Evolutionary conservation across 2,888 invertebrate species (phyloP), one percentile per base, ranked within the genome.

Genomic region (Drosophila quinaria): DNA sequence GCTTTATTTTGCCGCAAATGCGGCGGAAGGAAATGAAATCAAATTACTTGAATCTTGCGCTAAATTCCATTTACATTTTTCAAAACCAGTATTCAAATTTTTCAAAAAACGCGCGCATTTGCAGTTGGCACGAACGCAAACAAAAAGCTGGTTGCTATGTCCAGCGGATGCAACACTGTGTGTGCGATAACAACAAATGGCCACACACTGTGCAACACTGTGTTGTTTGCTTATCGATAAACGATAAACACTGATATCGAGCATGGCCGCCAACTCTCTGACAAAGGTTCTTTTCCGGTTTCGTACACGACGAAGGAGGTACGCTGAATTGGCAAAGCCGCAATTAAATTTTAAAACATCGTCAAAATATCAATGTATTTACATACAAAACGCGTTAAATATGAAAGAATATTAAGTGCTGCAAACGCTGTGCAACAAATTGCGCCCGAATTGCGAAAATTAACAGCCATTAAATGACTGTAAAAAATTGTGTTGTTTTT

Each of bases 241-340:
- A 15, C 68, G 72, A 72, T 74, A 25, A 25, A 13, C 33, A 17
- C 3, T 35, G 41, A 60, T 59, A 77, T 73, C 68, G 51, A 74
- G 70, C 78, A 78, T 78, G 67, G 70, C 59, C 25, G 70, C 55
- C 52, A 70, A 46, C 41, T 56, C 42, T 35, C 74, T 74, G 42
- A 56, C 76, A 82, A 82, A 78, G 60, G 89, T 92, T 92, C 92
- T 92, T 92, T 92, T 92, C 92, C 92, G 92, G 92, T 92, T 92
- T 92, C 91, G 92, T 92, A 91, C 86, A 85, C 88, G 84, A 89
- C 81, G 87, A 91, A 91, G 89, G 89, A 92, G 92, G 92, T 92
- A 92, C 85, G 90, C 82, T 78, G 70, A 80, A 74, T 64, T 71
- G 35, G 50, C 74, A 80, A 74, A 70, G 66, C 77, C 64, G 59